A percentile compares a stretch with the other conserved stretches of the same genome.
phyloP scores from a whole-genome alignment of 1,140 invertebrate genomes.

The Panulirus ornatus region DNA sequence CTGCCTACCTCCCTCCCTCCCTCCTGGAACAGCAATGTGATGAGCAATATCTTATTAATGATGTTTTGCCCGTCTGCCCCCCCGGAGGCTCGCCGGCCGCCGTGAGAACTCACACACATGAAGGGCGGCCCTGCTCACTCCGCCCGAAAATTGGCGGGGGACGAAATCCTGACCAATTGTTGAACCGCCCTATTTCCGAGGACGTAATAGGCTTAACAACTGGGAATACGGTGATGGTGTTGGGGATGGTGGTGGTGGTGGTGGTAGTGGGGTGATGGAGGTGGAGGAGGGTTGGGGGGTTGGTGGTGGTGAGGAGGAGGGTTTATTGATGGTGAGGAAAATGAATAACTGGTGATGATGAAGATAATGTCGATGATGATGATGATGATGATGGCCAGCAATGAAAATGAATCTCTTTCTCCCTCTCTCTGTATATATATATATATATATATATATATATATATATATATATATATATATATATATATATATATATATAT shows the following conservation, averaged over 20 bases:
- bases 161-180: slow-evolving; percentile 52
- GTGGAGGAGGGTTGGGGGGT: no score
- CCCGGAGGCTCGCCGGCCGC: neutral
- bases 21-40: neutral
- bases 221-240: no score
- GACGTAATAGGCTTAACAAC: slow-evolving; percentile 52
- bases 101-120: slow-evolving; percentile 47
- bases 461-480: no score
- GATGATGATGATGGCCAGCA: no score
- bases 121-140: slow-evolving; percentile 10
- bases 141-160: slow-evolving; percentile 57
- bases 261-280: no score
- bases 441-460: no score
- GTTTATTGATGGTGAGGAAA: no score
- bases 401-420: neutral
- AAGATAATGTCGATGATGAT: no score
- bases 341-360: no score
- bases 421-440: no score
- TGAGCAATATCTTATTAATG: slow-evolving; percentile 11
- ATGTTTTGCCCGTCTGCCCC: slow-evolving; percentile 26
- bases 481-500: neutral
- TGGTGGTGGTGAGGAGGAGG: no score
- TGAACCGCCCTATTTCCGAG: slow-evolving; percentile 46
- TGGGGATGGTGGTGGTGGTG: no score
- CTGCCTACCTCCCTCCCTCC: neutral